Evolutionary conservation across 2,113 vertebrate genomes (phyloP).

Genomic region (Marcusenius ussheri): DNA sequence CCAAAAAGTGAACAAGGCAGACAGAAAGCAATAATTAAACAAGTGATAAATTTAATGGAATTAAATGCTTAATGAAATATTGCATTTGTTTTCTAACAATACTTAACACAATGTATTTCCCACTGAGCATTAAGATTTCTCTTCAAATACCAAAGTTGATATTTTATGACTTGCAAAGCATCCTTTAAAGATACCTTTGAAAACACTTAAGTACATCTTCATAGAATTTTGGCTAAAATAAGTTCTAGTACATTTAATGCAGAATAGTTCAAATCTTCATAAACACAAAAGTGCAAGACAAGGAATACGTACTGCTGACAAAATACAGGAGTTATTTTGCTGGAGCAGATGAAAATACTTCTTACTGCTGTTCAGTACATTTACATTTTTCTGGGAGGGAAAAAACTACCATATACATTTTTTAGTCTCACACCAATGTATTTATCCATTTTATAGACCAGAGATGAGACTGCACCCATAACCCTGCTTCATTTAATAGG

Average conservation of each 20-base stretch:
- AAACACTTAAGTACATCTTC: not conserved
- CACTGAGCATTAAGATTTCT: not conserved
- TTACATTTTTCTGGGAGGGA: not conserved
- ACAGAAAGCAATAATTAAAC: not conserved
- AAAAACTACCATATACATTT: not conserved
- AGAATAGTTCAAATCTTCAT: not conserved
- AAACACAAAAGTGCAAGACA: not conserved
- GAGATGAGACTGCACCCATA: not conserved
- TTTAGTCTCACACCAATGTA: not conserved
- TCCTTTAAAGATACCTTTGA: not conserved
- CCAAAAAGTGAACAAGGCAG: not conserved
- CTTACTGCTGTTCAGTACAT: not conserved
- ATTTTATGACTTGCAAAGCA: not conserved
- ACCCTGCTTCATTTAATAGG: not conserved
- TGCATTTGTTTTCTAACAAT: not conserved
- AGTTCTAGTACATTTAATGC: not conserved
- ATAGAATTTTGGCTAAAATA: not conserved
- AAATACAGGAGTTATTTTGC: not conserved
- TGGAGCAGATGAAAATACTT: not conserved
- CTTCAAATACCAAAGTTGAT: not conserved
- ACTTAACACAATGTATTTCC: not conserved
- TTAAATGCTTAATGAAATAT: not conserved
- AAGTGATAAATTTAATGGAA: not conserved
- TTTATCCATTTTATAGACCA: not conserved
- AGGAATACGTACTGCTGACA: not conserved